Percentiles rank a stretch among this genome's conserved stretches.
phyloP scores from a whole-genome alignment of 2,888 invertebrate genomes.

The Drosophila lacicola region DNA sequence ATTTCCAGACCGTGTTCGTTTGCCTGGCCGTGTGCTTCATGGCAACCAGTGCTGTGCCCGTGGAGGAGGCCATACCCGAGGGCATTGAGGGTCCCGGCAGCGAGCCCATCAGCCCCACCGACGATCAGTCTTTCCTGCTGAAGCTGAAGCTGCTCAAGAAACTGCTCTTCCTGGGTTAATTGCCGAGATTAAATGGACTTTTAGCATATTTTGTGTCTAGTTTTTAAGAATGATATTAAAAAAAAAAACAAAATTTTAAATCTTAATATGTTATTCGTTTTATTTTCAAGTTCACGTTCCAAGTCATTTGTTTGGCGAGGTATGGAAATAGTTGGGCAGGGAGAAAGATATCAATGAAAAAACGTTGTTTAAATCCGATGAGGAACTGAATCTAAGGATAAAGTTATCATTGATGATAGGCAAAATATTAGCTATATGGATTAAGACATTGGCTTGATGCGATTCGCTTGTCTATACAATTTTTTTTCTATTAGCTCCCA shows the following conservation, averaged over 20 bases:
- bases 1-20: conserved; percentile 72
- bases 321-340: no score
- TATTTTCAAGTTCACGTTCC: neutral
- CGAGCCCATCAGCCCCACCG: conserved; percentile 72
- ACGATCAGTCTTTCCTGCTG: conserved; percentile 77
- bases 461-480: neutral
- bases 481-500: conserved; percentile 1
- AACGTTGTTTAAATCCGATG: no score
- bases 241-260: conserved; percentile 13
- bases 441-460: neutral
- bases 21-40: conserved; percentile 74
- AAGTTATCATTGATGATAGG: neutral
- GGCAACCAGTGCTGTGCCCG: conserved; percentile 73
- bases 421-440: neutral
- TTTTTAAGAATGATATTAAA: conserved; percentile 33
- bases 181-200: conserved; percentile 18
- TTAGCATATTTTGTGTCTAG: conserved; percentile 52
- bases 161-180: conserved; percentile 78
- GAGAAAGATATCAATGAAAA: no score
- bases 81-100: conserved; percentile 78
- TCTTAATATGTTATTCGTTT: neutral
- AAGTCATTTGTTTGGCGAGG: no score
- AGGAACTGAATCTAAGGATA: neutral
- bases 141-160: conserved; percentile 80
- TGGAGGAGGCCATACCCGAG: conserved; percentile 80